Base-by-base conservation (phyloP, 2,888 invertebrate species). In the Serrognathus titanus region DNA sequence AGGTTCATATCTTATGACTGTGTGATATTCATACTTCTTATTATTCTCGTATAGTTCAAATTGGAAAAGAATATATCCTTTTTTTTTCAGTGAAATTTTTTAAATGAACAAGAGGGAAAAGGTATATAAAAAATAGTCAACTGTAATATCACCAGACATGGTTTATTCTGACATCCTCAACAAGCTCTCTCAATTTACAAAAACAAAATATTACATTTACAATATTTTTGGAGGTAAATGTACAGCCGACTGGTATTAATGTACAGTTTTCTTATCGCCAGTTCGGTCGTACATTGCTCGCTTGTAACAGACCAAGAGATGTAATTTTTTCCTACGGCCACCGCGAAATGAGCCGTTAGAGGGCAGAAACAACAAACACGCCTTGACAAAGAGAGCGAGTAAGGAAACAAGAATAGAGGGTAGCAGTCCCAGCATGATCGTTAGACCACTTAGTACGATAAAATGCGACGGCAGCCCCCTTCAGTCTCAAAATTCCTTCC, bases 131-230 rank as follows among this genome's bases (percentile, higher is more conserved):
- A 13, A 57, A 58, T 53, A 58, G 50, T 51, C 54, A 41, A 36
- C 69, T 74, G 70, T 76, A 77, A 78, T 79, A 80, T 81, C 78
- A 80, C 80, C 80, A 80, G 80, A 81, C 80, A 80, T 78, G 78
- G 78, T 81, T 85, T 85, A 86, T 85, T 85, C 85, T 83, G 85
- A 86, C 86, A 85, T 85, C 85, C 85, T 86, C 85, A 85, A 85
- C 85, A 85, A 58, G 58, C 67, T 65, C 80, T 85, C 86, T 85
- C 86, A 86, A 85, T 86, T 82, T 82, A 82, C 86, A 86, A 86
- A 86, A 82, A 55, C 48, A 76, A 66, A 75, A 66, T 80, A 81
- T 81, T 80, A 58, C 58, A 58, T 55, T 52, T 55, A 58, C 58
- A 51, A 51, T 58, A 54, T 43, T 36, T 13, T 46, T 45, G 10